Base-by-base conservation (phyloP, 2,888 invertebrate genomes). In the Notodonta ziczac region DNA sequence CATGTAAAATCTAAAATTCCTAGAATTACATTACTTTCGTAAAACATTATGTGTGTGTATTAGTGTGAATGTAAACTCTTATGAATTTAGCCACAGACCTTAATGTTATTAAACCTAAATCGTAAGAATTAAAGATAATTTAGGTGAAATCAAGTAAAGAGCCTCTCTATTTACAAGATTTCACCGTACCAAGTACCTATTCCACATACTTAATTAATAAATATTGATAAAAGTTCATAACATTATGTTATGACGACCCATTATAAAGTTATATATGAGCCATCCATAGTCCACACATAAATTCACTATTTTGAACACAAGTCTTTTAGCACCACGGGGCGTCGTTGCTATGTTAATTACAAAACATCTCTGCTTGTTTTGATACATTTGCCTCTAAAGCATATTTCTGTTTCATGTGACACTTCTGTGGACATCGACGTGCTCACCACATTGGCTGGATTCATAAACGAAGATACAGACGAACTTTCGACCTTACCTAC, bases 361-460 rank as follows among this genome's bases (percentile, higher is more conserved):
- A 88, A 82, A 59, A 88, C 71, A 72, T 90, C 84, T 76, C 90
- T 94, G 68, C 77, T 92, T 46, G 95, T 94, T 90, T 97, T 97
- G 68, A 97, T 95, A 85, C 98, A 98, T 80, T 96, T 96, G 13
- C 98, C 98, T 82, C 97, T 95, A 85, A 96, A 98, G 82, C 98
- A 98, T 68, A 98, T 98, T 90, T 97, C 97, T 46, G 97, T 97
- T 94, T 97, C 97, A 73, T 97, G 96, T 13, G 97, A 97, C 53
- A 97, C 94, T 85, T 97, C 97, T 24, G 97, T 97, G 4, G 97
- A 97, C 79, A 96, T 97, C 2, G 97, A 97, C 0, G 97, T 97
- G 70, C 96, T 95, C 9, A 96, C 86, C 7, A 95, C 88, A 63
- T 94, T 93, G 12, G 92, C 88, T 70, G 94, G 89, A 84, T 93